These are phyloP conservation scores for Euura lappo DNA, from an alignment of 1,140 invertebrate species.

Conservation along the genomic window DNA sequence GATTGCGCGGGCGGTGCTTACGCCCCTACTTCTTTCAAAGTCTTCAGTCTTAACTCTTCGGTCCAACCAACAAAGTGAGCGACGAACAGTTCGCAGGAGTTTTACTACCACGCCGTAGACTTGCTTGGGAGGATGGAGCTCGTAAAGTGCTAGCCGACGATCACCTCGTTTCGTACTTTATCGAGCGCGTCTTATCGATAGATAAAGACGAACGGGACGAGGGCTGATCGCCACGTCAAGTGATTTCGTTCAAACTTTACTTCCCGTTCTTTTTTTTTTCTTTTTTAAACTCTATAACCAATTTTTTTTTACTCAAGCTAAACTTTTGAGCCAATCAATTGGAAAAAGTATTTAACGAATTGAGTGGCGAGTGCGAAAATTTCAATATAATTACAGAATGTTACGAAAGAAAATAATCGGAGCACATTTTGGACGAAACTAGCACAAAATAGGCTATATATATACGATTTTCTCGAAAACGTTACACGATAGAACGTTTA, in stretches of 20 bases:
- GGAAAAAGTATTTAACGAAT: background rate
- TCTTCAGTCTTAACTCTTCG: too few species aligned
- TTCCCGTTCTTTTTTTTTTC: background rate
- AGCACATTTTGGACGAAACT: background rate
- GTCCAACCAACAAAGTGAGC: background rate
- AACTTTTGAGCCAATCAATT: background rate
- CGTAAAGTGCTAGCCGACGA: background rate
- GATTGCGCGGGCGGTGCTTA: too few species aligned
- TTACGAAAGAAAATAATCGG: background rate
- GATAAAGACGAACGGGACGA: background rate
- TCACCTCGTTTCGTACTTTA: conserved; percentile 3
- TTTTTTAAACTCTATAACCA: too few species aligned
- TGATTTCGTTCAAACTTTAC: background rate
- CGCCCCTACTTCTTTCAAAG: too few species aligned
- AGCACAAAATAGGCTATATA: too few species aligned
- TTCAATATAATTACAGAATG: background rate
- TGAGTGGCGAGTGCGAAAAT: background rate
- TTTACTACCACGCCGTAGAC: background rate
- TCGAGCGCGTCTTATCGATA: background rate
- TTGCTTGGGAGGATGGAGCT: background rate
- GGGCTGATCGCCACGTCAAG: background rate
- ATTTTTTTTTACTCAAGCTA: background rate
- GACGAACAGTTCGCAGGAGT: background rate
- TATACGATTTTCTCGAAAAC: too few species aligned
- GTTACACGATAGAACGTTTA: too few species aligned